Percentiles rank a stretch among this genome's conserved stretches.
Evolutionary conservation across 2,113 vertebrate species (phyloP).

Genomic region (Anser brachyrhynchus): DNA sequence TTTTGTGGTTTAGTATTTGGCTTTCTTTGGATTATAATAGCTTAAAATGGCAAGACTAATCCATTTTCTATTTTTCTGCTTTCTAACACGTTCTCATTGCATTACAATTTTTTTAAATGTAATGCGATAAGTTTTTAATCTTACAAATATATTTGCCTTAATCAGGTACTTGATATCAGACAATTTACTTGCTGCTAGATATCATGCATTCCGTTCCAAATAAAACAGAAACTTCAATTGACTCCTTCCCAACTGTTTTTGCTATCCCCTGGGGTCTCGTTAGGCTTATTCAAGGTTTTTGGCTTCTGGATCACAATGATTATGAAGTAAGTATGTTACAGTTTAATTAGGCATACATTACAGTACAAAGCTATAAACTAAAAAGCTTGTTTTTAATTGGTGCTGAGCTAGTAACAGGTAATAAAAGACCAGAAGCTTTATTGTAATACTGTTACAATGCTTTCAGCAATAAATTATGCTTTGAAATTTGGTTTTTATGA

Average conservation of each 20-base stretch:
- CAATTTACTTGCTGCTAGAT: slow-evolving; percentile 94
- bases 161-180: slow-evolving; percentile 77
- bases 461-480: neutral
- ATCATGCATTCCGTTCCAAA: slow-evolving; percentile 90
- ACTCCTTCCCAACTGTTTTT: slow-evolving; percentile 91
- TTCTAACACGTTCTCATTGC: neutral
- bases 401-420: neutral
- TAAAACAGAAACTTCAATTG: slow-evolving; percentile 83
- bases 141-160: slow-evolving; percentile 76
- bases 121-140: neutral
- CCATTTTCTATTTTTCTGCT: neutral
- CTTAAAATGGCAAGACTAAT: neutral
- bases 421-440: neutral
- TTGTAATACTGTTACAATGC: neutral
- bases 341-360: neutral
- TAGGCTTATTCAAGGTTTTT: slow-evolving; percentile 91
- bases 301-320: slow-evolving; percentile 94
- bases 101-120: neutral
- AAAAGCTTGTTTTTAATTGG: rapidly evolving
- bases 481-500: neutral
- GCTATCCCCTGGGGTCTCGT: slow-evolving; percentile 89
- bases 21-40: rapidly evolving
- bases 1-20: neutral
- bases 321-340: slow-evolving; percentile 81
- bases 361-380: neutral